Conservation (phyloP, 2,113 vertebrate species). For the Collichthys lucidus region DNA sequence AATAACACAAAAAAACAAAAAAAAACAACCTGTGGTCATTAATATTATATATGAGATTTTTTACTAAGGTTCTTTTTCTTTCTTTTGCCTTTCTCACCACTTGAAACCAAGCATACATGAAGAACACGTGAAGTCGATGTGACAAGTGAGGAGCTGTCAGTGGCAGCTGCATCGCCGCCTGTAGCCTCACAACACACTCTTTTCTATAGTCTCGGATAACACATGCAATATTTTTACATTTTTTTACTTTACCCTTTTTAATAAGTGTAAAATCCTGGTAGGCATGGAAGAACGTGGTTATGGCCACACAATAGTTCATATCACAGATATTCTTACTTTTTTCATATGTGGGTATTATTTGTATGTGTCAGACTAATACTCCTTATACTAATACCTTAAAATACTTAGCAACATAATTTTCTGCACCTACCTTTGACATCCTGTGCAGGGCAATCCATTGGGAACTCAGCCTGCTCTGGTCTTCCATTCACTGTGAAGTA, state of each 20-base stretch:
- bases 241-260: neutral
- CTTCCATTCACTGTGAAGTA: slow-evolving; percentile 84
- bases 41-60: neutral
- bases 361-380: neutral
- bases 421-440: slow-evolving; percentile 84
- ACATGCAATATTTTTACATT: neutral
- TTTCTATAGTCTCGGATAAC: no score
- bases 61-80: no score
- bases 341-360: neutral
- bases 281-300: neutral
- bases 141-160: slow-evolving; percentile 64
- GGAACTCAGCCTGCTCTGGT: slow-evolving; percentile 84
- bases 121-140: neutral
- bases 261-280: neutral
- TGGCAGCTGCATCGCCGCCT: slow-evolving; percentile 56
- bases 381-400: neutral
- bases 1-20: no score
- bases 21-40: no score
- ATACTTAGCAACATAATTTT: neutral
- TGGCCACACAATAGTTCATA: neutral
- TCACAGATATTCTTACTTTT: neutral
- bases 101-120: neutral
- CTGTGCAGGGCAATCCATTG: slow-evolving; percentile 78
- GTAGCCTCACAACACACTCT: neutral
- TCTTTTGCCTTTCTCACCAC: neutral